phyloP scores from a whole-genome alignment of 2,113 vertebrate genomes.

The Cynocephalus volans region DNA sequence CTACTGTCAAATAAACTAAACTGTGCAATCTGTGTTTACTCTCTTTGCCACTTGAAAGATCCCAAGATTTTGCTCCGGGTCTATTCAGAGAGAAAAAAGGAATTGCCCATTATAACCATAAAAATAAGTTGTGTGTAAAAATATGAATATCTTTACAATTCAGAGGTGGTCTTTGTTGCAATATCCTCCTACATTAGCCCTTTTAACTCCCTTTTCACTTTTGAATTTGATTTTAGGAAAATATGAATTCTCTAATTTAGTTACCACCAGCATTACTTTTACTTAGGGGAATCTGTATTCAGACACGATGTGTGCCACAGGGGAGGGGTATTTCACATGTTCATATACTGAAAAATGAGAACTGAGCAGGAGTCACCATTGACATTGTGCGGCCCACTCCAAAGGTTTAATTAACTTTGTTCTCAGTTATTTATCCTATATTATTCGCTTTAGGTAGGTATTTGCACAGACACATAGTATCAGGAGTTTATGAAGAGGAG shows the following conservation, averaged over 20 bases:
- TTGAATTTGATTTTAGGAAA: slow-evolving; percentile 15
- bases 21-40: neutral
- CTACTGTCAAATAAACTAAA: neutral
- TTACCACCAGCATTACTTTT: neutral
- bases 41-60: neutral
- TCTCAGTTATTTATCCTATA: neutral
- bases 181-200: neutral
- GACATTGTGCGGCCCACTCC: rapidly evolving
- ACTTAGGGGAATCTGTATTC: neutral
- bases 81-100: neutral
- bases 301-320: neutral
- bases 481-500: neutral
- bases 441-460: neutral
- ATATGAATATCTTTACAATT: neutral
- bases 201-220: neutral
- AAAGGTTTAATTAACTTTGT: neutral
- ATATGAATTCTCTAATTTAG: neutral
- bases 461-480: neutral
- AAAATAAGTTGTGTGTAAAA: neutral
- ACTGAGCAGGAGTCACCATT: rapidly evolving
- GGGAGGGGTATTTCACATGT: neutral
- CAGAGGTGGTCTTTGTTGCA: neutral
- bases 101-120: neutral
- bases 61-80: neutral
- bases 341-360: neutral